A percentile compares a stretch with the other conserved stretches of the same genome.
Evolutionary conservation across 2,888 invertebrate species (phyloP).

Genomic region (Myopa tessellatipennis): DNA sequence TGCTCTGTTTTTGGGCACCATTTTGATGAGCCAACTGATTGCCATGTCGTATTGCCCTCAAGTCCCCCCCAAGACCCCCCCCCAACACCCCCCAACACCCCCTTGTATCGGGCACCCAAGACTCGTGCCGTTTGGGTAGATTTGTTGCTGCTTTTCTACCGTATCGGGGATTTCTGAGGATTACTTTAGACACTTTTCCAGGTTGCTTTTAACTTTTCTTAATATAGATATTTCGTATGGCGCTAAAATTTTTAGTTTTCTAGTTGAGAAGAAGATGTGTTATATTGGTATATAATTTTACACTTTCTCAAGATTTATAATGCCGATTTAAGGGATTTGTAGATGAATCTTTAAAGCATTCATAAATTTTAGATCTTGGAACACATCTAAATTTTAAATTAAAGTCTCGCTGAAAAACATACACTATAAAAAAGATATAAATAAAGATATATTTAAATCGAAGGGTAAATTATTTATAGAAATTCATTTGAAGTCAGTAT

Average conservation of each 20-base stretch:
- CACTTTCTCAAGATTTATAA: too few species aligned
- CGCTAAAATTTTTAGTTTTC: background rate
- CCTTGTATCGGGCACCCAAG: background rate
- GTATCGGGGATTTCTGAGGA: slow-evolving; percentile 12
- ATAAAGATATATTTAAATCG: background rate
- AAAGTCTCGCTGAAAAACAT: too few species aligned
- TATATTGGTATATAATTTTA: too few species aligned
- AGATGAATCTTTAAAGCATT: too few species aligned
- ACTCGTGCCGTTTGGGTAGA: slow-evolving; percentile 1
- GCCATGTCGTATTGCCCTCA: background rate
- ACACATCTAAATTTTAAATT: too few species aligned
- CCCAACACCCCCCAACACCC: too few species aligned
- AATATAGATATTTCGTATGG: background rate
- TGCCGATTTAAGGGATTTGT: too few species aligned
- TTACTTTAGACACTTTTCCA: background rate
- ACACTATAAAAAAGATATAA: too few species aligned
- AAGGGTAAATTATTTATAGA: background rate
- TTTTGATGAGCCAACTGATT: too few species aligned
- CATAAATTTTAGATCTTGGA: too few species aligned
- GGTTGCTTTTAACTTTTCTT: background rate
- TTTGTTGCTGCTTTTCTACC: slow-evolving; percentile 5
- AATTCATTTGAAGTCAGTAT: background rate
- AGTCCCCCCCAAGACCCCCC: background rate
- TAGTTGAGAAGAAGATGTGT: background rate
- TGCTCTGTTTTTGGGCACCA: too few species aligned